Base-by-base conservation (phyloP, 2,797 vertebrate species). In the Valencia hispanica region DNA sequence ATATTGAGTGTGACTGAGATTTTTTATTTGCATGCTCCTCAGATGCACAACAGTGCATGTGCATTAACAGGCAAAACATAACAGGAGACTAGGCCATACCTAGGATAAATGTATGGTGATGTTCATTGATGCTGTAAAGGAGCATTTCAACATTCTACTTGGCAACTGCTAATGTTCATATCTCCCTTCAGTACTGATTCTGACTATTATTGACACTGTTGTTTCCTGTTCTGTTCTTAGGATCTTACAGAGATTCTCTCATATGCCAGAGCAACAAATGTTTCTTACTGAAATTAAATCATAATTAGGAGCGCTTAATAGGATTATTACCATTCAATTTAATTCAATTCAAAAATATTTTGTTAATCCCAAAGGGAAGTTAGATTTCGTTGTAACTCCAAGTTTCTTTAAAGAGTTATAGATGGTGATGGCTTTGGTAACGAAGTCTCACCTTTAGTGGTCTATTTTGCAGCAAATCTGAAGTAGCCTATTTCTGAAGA, bases 1-100 rank as follows among this genome's bases (percentile, higher is more conserved):
- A 73, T 68, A 9, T 57, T 41, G 17, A 36, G 43, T 59, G 22
- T 65, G 51, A 81, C 36, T 70, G 27, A 43, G 51, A 79, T 74
- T 61, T 70, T 25, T 48, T 55, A 20, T 65, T 59, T 57, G 36
- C n/a, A 12, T 32, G 25, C 57, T 32, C 45, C 36, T 70, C 25
- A 50, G 36, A 73, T 51, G 5, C 47, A 73, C 36, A 76, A 70
- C 18, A 43, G 30, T 61, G 47, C 72, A 61, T 14, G 47, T 15
- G 63, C 12, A n/a, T 41, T 2, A 41, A 34, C 34, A 36, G 18
- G 32, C 22, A 17, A 36, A 63, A 4, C 14, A 32, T 32, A 61
- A 61, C 15, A 32, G 30, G 30, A 61, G 59, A 63, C 6, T 6
- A 32, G 30, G 1, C 2, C 27, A 61, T 34, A 34, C 32, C 8